These are phyloP conservation scores for Campoplex nolae DNA, from an alignment of 2,888 invertebrate genomes.

Conservation along the genomic window DNA sequence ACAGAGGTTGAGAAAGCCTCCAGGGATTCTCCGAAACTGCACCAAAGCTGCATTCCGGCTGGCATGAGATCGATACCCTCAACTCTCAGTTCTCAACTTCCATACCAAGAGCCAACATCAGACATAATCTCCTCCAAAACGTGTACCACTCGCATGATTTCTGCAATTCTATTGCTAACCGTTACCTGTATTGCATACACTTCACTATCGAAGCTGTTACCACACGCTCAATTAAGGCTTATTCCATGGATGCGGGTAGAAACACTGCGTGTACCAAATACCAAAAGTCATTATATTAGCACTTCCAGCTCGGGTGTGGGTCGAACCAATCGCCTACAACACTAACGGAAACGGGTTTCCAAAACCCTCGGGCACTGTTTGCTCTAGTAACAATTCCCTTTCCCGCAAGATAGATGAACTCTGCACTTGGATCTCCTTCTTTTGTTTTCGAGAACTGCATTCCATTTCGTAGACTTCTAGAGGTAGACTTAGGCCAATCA, in stretches of 20 bases:
- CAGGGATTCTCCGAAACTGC: conserved; percentile 23
- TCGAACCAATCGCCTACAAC: conserved; percentile 35
- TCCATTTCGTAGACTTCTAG: conserved; percentile 55
- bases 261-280: conserved; percentile 9
- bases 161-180: conserved; percentile 33
- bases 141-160: conserved; percentile 33
- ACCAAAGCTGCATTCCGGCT: conserved; percentile 23
- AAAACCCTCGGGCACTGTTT: conserved; percentile 52
- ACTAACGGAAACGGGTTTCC: conserved; percentile 34
- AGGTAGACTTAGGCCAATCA: background rate
- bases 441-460: conserved; percentile 42
- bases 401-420: conserved; percentile 60
- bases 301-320: conserved; percentile 27
- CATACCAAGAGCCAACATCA: conserved; percentile 36
- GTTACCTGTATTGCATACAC: conserved; percentile 11
- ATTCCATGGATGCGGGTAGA: conserved; percentile 39
- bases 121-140: conserved; percentile 46
- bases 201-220: conserved; percentile 49
- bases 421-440: conserved; percentile 12
- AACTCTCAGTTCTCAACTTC: conserved; percentile 42
- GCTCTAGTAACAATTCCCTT: conserved; percentile 18
- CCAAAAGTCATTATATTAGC: conserved; percentile 49
- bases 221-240: conserved; percentile 58
- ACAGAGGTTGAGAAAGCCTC: conserved; percentile 22
- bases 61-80: conserved; percentile 17